Evolutionary conservation across 2,888 invertebrate genomes (phyloP).

Genomic region (Craniophora ligustri): DNA sequence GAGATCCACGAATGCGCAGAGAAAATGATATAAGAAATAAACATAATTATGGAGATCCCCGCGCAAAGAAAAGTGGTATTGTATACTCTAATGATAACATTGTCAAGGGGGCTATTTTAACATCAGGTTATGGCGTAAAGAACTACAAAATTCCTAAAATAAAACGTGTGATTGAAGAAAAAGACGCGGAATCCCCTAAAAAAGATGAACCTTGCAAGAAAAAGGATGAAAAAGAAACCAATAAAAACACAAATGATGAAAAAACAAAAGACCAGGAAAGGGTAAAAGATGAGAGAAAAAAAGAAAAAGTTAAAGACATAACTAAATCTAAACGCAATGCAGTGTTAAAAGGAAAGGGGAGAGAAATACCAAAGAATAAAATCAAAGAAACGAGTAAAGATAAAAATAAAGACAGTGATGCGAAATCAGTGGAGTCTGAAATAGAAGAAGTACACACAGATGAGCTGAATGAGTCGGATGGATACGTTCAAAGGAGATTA

Average conservation of each 20-base stretch:
- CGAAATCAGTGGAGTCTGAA: constrained; percentile 17
- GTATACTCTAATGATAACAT: constrained; percentile 82
- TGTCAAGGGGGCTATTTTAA: constrained; percentile 76
- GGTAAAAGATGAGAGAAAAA: constrained; percentile 16
- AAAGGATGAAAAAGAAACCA: constrained; percentile 22
- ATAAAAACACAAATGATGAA: constrained; percentile 26
- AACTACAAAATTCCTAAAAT: constrained; percentile 87
- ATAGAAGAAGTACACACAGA: constrained; percentile 5
- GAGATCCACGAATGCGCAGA: constrained; percentile 73
- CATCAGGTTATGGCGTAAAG: constrained; percentile 79
- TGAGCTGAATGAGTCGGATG: constrained; percentile 13
- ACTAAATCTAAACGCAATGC: constrained; percentile 26
- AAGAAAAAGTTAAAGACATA: constrained; percentile 20
- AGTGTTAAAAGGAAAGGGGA: constrained; percentile 23
- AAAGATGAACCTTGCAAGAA: constrained; percentile 24
- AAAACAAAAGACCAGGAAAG: constrained; percentile 7
- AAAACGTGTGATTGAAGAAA: constrained; percentile 64
- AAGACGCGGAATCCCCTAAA: constrained; percentile 47
- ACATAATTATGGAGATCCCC: constrained; percentile 49
- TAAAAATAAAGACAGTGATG: constrained; percentile 30
- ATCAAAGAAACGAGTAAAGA: constrained; percentile 20
- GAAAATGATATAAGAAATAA: constrained; percentile 44
- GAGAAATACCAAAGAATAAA: constrained; percentile 22
- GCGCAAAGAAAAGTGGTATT: constrained; percentile 68
- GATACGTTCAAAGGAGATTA: constrained; percentile 55